Conservation (phyloP, 23 tunicate species). For the Halocynthia roretzi region DNA sequence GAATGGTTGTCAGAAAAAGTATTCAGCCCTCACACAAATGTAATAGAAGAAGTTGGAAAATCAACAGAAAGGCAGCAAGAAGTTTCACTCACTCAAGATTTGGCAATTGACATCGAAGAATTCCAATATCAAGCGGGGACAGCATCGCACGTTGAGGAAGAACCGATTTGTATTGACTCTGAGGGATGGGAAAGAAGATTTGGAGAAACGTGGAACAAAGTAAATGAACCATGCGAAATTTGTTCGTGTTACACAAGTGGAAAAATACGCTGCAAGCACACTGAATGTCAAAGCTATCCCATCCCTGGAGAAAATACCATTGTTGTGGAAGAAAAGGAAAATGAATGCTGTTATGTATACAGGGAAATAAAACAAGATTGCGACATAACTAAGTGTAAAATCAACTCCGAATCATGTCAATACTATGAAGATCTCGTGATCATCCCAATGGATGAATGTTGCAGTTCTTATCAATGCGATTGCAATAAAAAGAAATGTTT, state of each 20-base stretch:
- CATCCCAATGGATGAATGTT: slow-evolving; percentile 15
- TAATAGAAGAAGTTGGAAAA: no score
- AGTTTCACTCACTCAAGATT: no score
- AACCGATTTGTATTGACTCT: slow-evolving; percentile 64
- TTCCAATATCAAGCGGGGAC: no score
- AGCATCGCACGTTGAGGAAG: slow-evolving; percentile 25
- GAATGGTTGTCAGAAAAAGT: no score
- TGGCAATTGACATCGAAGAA: no score
- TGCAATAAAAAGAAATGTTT: slow-evolving; percentile 70
- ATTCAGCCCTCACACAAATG: no score
- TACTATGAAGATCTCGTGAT: slow-evolving; percentile 22
- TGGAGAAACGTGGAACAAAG: slow-evolving; percentile 84
- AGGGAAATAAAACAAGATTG: slow-evolving; percentile 12
- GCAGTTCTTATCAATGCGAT: slow-evolving; percentile 21
- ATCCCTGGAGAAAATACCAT: background rate
- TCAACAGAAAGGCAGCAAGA: no score
- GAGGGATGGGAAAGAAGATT: slow-evolving; percentile 55
- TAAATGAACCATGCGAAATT: slow-evolving; percentile 37
- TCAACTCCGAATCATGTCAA: slow-evolving; percentile 1
- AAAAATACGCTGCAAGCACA: slow-evolving; percentile 4
- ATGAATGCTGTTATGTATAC: slow-evolving; percentile 21
- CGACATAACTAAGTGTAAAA: background rate
- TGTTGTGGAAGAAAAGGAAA: slow-evolving; percentile 14
- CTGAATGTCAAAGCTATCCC: slow-evolving; percentile 11
- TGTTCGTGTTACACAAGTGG: slow-evolving; percentile 2